Evolutionary conservation across 1,140 invertebrate species (phyloP), one percentile per base, ranked within the genome.

Genomic region (Drosophila watanabei): DNA sequence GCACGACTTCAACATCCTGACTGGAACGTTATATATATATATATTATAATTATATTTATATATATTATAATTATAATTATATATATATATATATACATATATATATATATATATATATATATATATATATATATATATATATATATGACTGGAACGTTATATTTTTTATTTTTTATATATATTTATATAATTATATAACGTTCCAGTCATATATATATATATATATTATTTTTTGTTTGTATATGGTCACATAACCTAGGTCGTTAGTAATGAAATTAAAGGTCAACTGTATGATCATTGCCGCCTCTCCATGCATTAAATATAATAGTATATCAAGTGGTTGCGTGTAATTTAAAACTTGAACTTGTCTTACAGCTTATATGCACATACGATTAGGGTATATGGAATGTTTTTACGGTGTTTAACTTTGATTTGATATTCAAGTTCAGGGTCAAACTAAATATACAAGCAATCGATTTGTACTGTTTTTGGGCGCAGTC

Each of bases 371-470:
- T 18, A 68, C 65, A 16, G 14, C 49, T 70, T 58, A 56, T 39
- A 39, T 56, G 49, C 30, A 56, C 32, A 10, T 56, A 24, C 18
- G 39, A 33, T 49, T 72, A 71, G 37, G 69, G 51, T 30, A 49
- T 48, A 43, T 48, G 65, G 20, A n/a, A 48, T 52, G n/a, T 70
- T 43, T 68, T 45, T 13, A 20, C 37, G 24, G 30, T 39, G 33
- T 33, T 64, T 59, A 35, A 32, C 30, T 41, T 64, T 46, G 18
- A 20, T 48, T 35, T 70, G 54, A 58, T 72, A 30, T 43, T 46
- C 65, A 73, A 89, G 86, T 89, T 89, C 86, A 89, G 59, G 75
- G 86, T 70, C 52, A 5, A 45, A 60, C 14, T 45, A 43, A 37
- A 58, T 60, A 32, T 10, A 43, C 37, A 58, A 58, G 57, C 18